phyloP scores from a whole-genome alignment of 2,797 vertebrate species.

The Myotis daubentonii region DNA sequence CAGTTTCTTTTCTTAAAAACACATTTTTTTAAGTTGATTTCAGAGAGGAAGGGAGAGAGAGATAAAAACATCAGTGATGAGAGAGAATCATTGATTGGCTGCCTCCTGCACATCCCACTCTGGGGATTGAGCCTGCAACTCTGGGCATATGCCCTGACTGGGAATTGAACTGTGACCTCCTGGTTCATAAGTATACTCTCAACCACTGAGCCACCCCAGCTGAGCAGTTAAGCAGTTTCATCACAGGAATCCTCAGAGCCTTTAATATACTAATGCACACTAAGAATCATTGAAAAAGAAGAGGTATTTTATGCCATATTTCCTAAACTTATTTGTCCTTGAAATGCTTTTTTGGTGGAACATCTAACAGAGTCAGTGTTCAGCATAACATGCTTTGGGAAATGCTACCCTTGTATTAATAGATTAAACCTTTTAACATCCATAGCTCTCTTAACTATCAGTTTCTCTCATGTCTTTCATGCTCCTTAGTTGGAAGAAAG shows the following conservation, averaged over 20 bases:
- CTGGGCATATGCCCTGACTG: too few relatives aligned
- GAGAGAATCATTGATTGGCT: too few relatives aligned
- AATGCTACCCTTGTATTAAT: conserved; percentile 65
- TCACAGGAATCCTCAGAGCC: not conserved
- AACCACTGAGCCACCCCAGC: too few relatives aligned
- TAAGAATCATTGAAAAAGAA: conserved; percentile 44
- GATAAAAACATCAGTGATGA: too few relatives aligned
- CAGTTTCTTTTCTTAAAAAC: not conserved
- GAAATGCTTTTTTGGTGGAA: conserved; percentile 42
- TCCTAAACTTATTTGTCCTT: conserved; percentile 54
- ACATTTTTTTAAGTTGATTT: too few relatives aligned
- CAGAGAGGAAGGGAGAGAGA: too few relatives aligned
- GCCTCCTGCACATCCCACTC: too few relatives aligned
- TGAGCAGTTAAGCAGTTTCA: conserved; percentile 33
- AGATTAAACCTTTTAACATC: conserved; percentile 40
- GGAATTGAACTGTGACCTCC: too few relatives aligned
- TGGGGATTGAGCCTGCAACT: too few relatives aligned
- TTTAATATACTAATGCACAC: not conserved
- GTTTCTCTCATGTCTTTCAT: not conserved
- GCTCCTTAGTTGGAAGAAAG: not conserved
- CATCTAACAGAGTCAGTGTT: conserved; percentile 38
- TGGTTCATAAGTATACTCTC: too few relatives aligned
- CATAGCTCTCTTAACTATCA: not conserved
- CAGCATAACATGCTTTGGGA: conserved; percentile 41
- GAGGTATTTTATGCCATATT: conserved; percentile 4